Evolutionary conservation across 2,797 vertebrate genomes (phyloP).

Genomic region (Lacerta viridis): DNA sequence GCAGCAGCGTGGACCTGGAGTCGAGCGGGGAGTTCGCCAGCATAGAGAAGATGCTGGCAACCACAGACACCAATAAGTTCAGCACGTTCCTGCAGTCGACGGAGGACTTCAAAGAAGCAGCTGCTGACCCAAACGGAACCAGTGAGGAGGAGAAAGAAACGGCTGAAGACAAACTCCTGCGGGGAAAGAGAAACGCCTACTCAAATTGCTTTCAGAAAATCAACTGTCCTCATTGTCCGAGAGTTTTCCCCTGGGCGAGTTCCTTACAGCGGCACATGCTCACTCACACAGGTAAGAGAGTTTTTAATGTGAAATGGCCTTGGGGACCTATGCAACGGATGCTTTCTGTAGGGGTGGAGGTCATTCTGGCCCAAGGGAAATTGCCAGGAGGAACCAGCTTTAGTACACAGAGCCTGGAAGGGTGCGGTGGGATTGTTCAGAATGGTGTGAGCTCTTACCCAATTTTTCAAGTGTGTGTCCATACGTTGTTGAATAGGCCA

Average conservation of each 20-base stretch:
- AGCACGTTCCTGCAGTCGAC: constrained; percentile 91
- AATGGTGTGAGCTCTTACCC: neutral
- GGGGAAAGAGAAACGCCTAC: constrained; percentile 92
- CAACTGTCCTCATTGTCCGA: constrained; percentile 93
- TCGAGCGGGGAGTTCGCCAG: constrained; percentile 98
- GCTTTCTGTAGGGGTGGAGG: neutral
- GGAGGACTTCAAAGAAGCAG: constrained; percentile 81
- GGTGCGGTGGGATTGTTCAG: too few relatives aligned
- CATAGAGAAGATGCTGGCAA: constrained; percentile 96
- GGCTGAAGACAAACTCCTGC: constrained; percentile 83
- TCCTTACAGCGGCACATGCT: constrained; percentile 96
- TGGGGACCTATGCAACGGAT: rapidly evolving
- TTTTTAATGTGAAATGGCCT: neutral
- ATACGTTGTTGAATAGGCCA: neutral
- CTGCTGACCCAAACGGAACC: constrained; percentile 75
- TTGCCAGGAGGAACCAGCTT: neutral
- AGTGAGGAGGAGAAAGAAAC: constrained; percentile 84
- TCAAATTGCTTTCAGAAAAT: constrained; percentile 94
- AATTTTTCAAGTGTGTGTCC: neutral
- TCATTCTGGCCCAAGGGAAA: neutral
- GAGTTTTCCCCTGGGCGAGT: constrained; percentile 94
- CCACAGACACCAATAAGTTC: constrained; percentile 95
- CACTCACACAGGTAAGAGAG: constrained; percentile 90
- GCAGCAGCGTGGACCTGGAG: constrained; percentile 88
- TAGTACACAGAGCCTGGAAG: neutral